Conservation (phyloP, 2,888 invertebrate species). For the Trachelus iudaicus region DNA sequence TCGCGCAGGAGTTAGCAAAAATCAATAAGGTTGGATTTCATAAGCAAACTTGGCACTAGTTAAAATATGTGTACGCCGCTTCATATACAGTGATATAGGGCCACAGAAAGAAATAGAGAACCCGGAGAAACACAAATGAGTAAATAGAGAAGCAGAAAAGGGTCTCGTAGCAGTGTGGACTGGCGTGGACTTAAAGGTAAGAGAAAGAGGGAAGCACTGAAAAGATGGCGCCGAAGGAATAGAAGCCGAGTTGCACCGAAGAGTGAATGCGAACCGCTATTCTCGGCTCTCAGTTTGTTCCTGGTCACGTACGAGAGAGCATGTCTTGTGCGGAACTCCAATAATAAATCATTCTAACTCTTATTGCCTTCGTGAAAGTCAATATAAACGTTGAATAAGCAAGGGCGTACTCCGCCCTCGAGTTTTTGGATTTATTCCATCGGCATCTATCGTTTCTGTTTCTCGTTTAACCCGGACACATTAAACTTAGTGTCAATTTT, state of each 20-base stretch:
- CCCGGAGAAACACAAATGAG: neutral
- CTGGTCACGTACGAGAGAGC: constrained; percentile 5
- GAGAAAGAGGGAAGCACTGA: neutral
- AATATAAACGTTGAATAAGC: neutral
- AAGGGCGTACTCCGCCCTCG: neutral
- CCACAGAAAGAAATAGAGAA: neutral
- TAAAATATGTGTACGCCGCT: neutral
- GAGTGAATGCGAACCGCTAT: neutral
- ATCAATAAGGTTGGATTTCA: neutral
- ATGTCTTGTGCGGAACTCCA: neutral
- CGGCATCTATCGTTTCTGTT: neutral
- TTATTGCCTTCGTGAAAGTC: neutral
- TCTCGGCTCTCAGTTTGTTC: neutral
- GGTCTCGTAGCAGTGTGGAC: neutral
- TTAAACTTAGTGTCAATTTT: neutral
- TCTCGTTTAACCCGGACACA: neutral
- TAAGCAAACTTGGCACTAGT: neutral
- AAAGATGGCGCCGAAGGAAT: constrained; percentile 9
- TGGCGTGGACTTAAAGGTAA: neutral
- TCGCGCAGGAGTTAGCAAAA: neutral
- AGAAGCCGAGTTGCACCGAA: neutral
- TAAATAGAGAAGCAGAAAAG: neutral
- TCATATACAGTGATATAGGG: neutral
- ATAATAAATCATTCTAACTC: neutral
- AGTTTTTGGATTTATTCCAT: neutral